Evolutionary conservation across 2,797 vertebrate species (phyloP).

Genomic region (Characodon lateralis): DNA sequence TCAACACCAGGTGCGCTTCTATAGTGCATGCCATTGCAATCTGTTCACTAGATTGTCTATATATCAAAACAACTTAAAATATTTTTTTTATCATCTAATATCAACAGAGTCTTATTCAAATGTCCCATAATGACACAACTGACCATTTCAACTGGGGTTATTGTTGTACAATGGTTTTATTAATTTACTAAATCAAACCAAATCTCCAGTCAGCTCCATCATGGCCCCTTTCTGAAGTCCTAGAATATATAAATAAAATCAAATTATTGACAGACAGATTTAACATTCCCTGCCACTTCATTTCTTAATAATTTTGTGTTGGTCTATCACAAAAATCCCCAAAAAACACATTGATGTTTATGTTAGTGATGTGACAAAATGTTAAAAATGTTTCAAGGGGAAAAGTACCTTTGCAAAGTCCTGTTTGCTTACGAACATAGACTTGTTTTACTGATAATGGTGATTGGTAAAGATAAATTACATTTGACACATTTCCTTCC

Average conservation of each 20-base stretch:
- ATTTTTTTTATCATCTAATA: no score
- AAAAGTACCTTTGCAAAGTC: background rate
- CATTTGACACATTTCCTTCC: conserved; percentile 47
- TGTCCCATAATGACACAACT: no score
- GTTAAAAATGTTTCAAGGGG: background rate
- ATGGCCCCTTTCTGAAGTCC: background rate
- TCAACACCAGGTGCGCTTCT: no score
- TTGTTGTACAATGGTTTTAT: background rate
- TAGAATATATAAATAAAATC: background rate
- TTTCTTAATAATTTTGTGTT: background rate
- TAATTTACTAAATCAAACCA: background rate
- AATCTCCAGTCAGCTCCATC: no score
- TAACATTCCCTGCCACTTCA: no score
- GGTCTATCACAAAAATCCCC: background rate
- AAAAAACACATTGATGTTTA: background rate
- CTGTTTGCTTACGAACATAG: conserved; percentile 34
- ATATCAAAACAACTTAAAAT: no score
- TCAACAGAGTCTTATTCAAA: no score
- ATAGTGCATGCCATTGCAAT: no score
- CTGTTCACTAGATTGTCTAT: no score
- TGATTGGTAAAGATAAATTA: conserved; percentile 54
- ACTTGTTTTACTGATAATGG: conserved; percentile 38
- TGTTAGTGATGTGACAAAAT: background rate
- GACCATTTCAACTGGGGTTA: background rate
- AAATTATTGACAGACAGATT: background rate